A percentile compares a stretch with the other conserved stretches of the same genome.
phyloP scores from a whole-genome alignment of 92 coral and sea anemone species.

The Parazoanthus atlanticus region DNA sequence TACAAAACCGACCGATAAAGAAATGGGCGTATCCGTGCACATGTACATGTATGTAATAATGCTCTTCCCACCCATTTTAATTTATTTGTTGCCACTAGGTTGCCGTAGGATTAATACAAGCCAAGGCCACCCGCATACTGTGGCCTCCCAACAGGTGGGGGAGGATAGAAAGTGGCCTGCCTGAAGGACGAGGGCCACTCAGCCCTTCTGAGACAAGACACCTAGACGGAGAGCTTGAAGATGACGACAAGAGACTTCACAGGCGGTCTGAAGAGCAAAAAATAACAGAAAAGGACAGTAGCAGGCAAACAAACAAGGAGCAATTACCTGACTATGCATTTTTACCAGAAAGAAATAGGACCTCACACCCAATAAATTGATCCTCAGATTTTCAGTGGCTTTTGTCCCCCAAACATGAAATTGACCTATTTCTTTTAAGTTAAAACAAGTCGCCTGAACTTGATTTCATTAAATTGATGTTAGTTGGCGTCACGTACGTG shows the following conservation, averaged over 20 bases:
- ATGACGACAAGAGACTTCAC: not conserved
- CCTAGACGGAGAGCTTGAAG: constrained; percentile 26
- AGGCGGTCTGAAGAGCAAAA: constrained; percentile 4
- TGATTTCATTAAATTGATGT: no score
- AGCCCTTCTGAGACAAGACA: not conserved
- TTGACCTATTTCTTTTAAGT: no score
- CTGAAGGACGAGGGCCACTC: constrained; percentile 59
- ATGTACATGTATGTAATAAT: no score
- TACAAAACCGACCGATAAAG: no score
- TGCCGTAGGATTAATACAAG: constrained; percentile 75
- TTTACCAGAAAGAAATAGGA: constrained; percentile 31
- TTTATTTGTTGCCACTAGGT: constrained; percentile 47
- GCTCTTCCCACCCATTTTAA: no score
- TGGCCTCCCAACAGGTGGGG: constrained; percentile 85
- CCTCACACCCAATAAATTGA: not conserved
- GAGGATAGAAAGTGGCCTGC: constrained; percentile 50
- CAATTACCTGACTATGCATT: constrained; percentile 16
- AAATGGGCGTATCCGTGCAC: no score
- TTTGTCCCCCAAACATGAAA: no score
- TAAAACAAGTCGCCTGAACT: no score
- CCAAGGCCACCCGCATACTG: constrained; percentile 74
- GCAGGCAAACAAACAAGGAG: not conserved
- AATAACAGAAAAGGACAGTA: not conserved
- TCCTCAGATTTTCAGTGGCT: not conserved
- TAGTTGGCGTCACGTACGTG: no score